Conservation (phyloP, 2,888 invertebrate species). For the Oscheius myriophilus region DNA sequence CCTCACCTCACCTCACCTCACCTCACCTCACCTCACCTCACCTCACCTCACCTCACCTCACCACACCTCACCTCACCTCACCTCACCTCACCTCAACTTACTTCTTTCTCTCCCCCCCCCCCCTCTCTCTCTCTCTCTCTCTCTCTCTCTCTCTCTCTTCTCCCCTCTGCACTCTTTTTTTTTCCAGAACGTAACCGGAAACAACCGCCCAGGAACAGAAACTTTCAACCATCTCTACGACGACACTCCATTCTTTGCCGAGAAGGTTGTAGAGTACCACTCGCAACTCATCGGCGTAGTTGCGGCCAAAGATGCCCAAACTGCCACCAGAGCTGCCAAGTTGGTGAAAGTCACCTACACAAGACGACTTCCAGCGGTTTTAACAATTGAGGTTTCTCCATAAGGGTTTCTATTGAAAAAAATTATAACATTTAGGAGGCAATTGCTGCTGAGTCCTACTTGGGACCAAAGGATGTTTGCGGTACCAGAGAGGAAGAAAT, state of each 20-base stretch:
- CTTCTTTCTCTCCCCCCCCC: no score
- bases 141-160: no score
- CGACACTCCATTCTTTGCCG: slow-evolving; percentile 87
- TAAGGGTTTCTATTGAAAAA: neutral
- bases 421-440: slow-evolving; percentile 37
- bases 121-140: no score
- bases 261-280: slow-evolving; percentile 76
- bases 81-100: no score
- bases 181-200: slow-evolving; percentile 73
- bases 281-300: slow-evolving; percentile 70
- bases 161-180: no score
- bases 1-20: no score
- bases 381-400: slow-evolving; percentile 79
- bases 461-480: slow-evolving; percentile 35
- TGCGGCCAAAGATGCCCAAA: slow-evolving; percentile 78
- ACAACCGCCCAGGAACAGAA: slow-evolving; percentile 24
- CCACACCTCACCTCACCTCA: no score
- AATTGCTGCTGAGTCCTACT: slow-evolving; percentile 39
- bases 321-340: slow-evolving; percentile 84
- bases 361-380: slow-evolving; percentile 83
- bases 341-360: slow-evolving; percentile 85
- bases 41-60: no score
- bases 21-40: no score
- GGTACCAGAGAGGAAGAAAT: slow-evolving; percentile 40
- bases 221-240: slow-evolving; percentile 74